Evolutionary conservation across 2,888 invertebrate species (phyloP).

Genomic region (Stenotaenia linearis): DNA sequence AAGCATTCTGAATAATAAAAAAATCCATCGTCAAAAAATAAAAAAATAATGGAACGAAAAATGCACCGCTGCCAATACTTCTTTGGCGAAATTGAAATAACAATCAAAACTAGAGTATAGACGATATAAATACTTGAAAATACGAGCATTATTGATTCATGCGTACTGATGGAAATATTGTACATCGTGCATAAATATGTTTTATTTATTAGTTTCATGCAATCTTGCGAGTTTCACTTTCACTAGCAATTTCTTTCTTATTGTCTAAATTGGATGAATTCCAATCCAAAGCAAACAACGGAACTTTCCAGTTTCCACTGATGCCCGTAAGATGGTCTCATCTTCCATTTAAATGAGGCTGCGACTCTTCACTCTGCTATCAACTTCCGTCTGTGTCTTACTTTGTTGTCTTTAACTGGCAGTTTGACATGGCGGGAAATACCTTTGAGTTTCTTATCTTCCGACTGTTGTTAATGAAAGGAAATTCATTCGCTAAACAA

Average conservation of each 20-base stretch:
- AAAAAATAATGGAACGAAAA: background rate
- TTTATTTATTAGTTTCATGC: background rate
- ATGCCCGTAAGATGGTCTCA: background rate
- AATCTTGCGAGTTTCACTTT: background rate
- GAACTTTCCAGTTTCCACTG: background rate
- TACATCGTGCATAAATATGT: background rate
- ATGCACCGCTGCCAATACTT: background rate
- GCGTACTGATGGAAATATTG: background rate
- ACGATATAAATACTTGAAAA: background rate
- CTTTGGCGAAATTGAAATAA: background rate
- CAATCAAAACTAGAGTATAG: background rate
- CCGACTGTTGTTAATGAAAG: background rate
- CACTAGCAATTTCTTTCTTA: background rate
- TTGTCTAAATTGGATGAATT: conserved; percentile 4
- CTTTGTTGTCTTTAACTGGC: conserved; percentile 16
- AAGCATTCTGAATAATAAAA: background rate
- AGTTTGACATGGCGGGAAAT: conserved; percentile 12
- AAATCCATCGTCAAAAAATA: background rate
- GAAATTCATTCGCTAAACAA: background rate
- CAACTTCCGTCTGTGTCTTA: background rate
- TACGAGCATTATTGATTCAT: background rate
- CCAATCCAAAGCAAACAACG: conserved; percentile 14
- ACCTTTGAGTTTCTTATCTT: background rate
- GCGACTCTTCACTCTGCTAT: conserved; percentile 1
- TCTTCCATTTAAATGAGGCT: conserved; percentile 4